A percentile compares a stretch with the other conserved stretches of the same genome.
These are phyloP conservation scores for Nipponia nippon DNA, from an alignment of 2,113 vertebrate species.

Conservation along the genomic window DNA sequence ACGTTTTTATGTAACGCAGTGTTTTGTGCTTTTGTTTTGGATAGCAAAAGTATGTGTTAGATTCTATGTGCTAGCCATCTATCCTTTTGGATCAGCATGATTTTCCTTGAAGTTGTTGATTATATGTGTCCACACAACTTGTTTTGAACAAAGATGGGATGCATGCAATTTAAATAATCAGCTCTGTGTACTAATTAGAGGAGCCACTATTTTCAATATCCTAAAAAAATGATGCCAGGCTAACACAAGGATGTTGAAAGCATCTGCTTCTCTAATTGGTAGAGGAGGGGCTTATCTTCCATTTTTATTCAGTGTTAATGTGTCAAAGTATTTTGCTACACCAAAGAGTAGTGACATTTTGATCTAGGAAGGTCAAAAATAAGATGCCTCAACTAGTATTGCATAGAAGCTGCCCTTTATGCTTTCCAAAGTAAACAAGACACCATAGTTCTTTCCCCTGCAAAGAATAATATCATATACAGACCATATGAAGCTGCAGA, in stretches of 20 bases:
- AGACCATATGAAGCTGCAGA: not conserved
- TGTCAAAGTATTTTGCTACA: not conserved
- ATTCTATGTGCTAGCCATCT: not conserved
- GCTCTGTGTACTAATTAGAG: conserved; percentile 40
- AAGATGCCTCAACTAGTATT: not conserved
- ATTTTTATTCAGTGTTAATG: not conserved
- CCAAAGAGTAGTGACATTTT: not conserved
- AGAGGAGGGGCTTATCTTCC: not conserved
- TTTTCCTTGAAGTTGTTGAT: not conserved
- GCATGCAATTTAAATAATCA: conserved; percentile 42
- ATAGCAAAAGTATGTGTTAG: not conserved
- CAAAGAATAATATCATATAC: not conserved
- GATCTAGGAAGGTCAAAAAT: not conserved
- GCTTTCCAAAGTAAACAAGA: not conserved
- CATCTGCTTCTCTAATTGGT: conserved; percentile 45
- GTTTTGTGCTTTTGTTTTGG: not conserved
- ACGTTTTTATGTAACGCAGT: not conserved
- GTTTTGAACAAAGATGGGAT: conserved; percentile 30
- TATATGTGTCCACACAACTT: not conserved
- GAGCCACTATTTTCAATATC: not conserved
- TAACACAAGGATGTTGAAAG: conserved; percentile 23
- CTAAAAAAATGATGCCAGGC: not conserved
- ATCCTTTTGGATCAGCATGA: not conserved
- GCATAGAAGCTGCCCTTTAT: not conserved
- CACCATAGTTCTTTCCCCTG: not conserved